phyloP scores from a whole-genome alignment of 64 coral and sea anemone species.

The Platygyra sinensis region DNA sequence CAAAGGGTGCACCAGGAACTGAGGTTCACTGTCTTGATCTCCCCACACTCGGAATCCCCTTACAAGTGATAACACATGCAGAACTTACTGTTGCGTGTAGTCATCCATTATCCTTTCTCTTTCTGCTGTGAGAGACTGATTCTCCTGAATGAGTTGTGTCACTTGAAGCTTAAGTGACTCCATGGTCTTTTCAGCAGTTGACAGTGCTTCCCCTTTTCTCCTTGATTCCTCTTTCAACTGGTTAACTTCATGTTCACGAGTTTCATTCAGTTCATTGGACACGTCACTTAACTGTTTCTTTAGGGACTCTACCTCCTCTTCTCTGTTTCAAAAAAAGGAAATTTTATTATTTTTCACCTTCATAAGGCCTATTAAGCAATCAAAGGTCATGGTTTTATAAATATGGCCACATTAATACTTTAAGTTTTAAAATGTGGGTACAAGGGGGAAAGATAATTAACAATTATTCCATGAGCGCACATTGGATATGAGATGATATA shows the following conservation, averaged over 20 bases:
- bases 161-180: conserved; percentile 46
- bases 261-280: conserved; percentile 15
- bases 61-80: background rate
- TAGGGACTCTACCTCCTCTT: background rate
- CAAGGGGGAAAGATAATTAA: no score
- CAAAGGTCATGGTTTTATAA: no score
- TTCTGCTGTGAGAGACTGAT: conserved; percentile 25
- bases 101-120: conserved; percentile 23
- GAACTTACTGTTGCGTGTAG: conserved; percentile 13
- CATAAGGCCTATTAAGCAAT: background rate
- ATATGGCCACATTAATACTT: no score
- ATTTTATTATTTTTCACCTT: background rate
- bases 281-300: background rate
- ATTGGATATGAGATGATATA: no score
- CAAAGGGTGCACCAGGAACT: no score
- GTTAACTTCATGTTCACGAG: background rate
- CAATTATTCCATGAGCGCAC: no score
- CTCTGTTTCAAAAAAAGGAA: background rate
- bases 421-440: no score
- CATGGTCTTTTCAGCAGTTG: background rate
- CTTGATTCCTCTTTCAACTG: conserved; percentile 3
- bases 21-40: no score
- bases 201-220: background rate
- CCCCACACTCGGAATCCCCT: background rate
- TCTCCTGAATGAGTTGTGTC: conserved; percentile 56